phyloP scores from a whole-genome alignment of 2,113 vertebrate genomes.

The Gallinago media region DNA sequence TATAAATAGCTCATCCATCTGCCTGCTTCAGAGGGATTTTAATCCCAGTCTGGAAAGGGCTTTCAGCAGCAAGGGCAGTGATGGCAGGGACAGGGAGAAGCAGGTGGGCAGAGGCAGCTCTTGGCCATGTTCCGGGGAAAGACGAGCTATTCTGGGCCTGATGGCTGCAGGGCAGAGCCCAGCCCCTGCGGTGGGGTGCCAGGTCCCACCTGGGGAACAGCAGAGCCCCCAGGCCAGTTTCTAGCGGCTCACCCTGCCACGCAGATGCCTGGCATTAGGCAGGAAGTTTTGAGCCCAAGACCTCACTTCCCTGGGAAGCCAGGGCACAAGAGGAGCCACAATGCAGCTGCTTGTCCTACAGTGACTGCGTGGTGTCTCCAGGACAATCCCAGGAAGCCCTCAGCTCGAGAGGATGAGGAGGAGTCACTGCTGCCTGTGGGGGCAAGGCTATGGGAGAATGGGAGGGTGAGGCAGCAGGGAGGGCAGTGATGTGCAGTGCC shows the following conservation, averaged over 20 bases:
- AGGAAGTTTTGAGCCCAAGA: background rate
- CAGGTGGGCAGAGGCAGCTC: conserved; percentile 56
- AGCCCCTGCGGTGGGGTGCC: background rate
- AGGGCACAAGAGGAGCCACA: background rate
- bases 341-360: background rate
- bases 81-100: conserved; percentile 42
- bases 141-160: background rate
- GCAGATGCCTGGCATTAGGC: background rate
- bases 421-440: background rate
- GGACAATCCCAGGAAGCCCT: background rate
- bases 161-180: background rate
- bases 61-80: background rate
- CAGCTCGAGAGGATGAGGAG: background rate
- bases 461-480: background rate
- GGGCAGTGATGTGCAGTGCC: background rate
- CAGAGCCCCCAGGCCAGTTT: background rate
- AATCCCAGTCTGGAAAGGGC: background rate
- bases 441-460: background rate
- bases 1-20: background rate
- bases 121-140: background rate
- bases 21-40: background rate
- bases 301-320: background rate
- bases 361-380: background rate
- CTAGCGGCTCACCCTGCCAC: background rate
- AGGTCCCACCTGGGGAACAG: background rate